Base-by-base conservation (phyloP, 2,888 invertebrate genomes). In the Tenthredo mesomela region DNA sequence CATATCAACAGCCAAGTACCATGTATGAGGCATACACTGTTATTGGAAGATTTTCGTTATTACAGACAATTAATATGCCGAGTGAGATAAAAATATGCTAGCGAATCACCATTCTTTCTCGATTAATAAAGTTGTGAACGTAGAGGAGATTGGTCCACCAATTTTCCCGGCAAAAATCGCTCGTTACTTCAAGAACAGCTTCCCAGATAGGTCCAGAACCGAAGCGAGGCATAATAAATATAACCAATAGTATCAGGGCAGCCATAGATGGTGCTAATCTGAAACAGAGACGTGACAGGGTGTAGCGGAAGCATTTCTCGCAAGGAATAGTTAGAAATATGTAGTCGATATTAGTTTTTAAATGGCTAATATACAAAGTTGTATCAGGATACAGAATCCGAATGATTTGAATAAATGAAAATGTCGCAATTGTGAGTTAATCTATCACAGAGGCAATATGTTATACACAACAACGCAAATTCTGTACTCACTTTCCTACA, bases 1-100 rank as follows among this genome's bases (percentile, higher is more conserved):
- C 88, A 95, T 95, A 87, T 95, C 95, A 18, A 95, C 94, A 7
- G 95, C 94, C 67, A 95, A 90, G 87, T 95, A 95, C 95, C 95
- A 95, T 0, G 94, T 93, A 87, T 95, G 95, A 43, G 93, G 93
- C 58, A 95, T 89, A 89, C 95, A 95, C 94, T 92, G 83, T 84
- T 88, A 89, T 29, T 54, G 21, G 12, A 71, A 25, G 21, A 18
- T 40, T 43, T 1, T 71, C 21, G 21, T 71, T 40, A 71, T 9
- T 12, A 25, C 2, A n/a, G 7, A 33, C 12, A 77, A 37, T 21
- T 21, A 18, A 37, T 10, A 12, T 0, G n/a, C 10, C 15, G 0
- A 37, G 0, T 21, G 43, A 6, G 12, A 40, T 71, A 10, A n/a
- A 21, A 43, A 25, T 2, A n/a, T 21, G 43, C 12, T 3, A 21